These are phyloP conservation scores for Elegia similella DNA, from an alignment of 2,888 invertebrate species.

Conservation along the genomic window DNA sequence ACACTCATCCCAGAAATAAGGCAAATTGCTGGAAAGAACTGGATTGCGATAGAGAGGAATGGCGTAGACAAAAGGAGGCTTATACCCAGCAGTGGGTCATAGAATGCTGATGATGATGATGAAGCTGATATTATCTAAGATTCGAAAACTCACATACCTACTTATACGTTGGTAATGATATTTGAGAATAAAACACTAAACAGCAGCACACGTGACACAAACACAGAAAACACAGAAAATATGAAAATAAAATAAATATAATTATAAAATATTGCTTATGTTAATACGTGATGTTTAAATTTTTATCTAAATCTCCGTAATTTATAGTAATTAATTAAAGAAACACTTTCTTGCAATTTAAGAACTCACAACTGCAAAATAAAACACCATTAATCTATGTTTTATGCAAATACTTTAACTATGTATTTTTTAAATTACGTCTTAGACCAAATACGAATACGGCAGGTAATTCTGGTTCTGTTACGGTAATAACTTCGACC, in stretches of 20 bases:
- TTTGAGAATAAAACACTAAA: no score
- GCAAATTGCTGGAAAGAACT: no score
- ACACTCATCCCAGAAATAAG: no score
- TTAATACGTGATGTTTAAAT: background rate
- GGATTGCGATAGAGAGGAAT: no score
- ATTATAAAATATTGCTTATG: background rate
- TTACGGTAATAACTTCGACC: background rate
- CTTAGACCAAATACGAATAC: conserved; percentile 22
- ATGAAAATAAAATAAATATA: background rate
- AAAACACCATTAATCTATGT: conserved; percentile 22
- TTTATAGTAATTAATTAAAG: background rate
- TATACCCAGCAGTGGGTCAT: no score
- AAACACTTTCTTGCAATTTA: background rate
- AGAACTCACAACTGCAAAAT: conserved; percentile 21
- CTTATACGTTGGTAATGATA: no score
- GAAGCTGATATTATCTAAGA: no score
- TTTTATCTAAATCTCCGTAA: background rate
- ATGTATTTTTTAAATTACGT: conserved; percentile 14
- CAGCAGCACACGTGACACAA: no score
- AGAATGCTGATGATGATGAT: no score
- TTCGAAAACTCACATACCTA: no score
- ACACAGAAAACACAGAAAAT: no score
- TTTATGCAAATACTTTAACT: conserved; percentile 36
- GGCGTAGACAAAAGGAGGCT: no score
- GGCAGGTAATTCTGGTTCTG: background rate